These are phyloP conservation scores for Drosophila neonasuta DNA, from an alignment of 2,888 invertebrate species.

Conservation along the genomic window DNA sequence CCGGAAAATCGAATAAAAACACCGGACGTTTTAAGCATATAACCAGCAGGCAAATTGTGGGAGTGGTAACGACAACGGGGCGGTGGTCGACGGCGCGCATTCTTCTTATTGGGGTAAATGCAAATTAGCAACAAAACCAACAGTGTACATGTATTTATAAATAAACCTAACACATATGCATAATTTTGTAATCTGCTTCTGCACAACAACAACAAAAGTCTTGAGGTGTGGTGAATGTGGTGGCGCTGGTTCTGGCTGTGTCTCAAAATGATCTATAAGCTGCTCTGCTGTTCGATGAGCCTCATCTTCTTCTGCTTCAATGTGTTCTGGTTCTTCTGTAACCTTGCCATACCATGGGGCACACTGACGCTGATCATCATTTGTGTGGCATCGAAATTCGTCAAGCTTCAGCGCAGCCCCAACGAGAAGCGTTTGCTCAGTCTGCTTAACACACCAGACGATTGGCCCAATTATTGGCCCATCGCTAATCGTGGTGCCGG, in stretches of 20 bases:
- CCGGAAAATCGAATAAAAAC: not conserved
- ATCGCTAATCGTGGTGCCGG: conserved; percentile 81
- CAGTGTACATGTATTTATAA: conserved; percentile 50
- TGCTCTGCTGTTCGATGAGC: conserved; percentile 79
- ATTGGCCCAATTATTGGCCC: conserved; percentile 81
- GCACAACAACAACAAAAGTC: not conserved
- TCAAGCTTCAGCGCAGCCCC: conserved; percentile 79
- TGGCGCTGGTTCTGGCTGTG: conserved; percentile 76
- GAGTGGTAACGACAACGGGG: conserved; percentile 42
- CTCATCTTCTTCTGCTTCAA: conserved; percentile 80
- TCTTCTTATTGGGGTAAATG: conserved; percentile 64
- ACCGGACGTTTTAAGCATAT: not conserved
- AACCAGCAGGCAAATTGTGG: conserved; percentile 21
- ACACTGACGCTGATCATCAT: conserved; percentile 78
- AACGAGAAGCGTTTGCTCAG: conserved; percentile 79
- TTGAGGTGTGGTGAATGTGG: conserved; percentile 76
- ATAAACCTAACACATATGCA: conserved; percentile 41
- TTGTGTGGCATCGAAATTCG: conserved; percentile 81
- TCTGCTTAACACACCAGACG: conserved; percentile 77
- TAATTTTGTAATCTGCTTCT: conserved; percentile 23
- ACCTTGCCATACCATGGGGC: conserved; percentile 81
- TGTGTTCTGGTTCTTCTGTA: conserved; percentile 81
- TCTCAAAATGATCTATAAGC: conserved; percentile 81
- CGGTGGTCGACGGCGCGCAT: conserved; percentile 49
- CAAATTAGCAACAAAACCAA: conserved; percentile 31